Conservation (phyloP, 2,113 vertebrate species). For the Hypomesus transpacificus region DNA sequence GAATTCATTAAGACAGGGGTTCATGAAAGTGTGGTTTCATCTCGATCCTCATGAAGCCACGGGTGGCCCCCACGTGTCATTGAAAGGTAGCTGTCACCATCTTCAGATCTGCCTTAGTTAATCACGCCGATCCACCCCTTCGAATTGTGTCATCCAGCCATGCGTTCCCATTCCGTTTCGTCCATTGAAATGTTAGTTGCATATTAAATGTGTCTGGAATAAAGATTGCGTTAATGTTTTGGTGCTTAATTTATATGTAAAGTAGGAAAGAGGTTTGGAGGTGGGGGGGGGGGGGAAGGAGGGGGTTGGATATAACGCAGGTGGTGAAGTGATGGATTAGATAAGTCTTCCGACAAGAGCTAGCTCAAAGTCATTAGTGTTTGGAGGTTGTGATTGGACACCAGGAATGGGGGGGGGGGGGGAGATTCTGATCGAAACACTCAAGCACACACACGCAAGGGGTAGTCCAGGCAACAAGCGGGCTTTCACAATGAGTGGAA, state of each 20-base stretch:
- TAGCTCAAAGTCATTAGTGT: slow-evolving; percentile 54
- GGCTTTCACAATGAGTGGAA: slow-evolving; percentile 36
- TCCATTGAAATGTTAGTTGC: slow-evolving; percentile 4
- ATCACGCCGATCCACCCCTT: slow-evolving; percentile 22
- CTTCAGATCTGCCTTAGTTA: slow-evolving; percentile 11
- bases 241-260: slow-evolving; percentile 49
- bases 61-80: background rate
- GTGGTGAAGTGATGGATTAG: slow-evolving; percentile 48
- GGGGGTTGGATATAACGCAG: slow-evolving; percentile 23
- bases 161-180: background rate
- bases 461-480: slow-evolving; percentile 24
- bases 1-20: too few relatives aligned
- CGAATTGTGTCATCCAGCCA: background rate
- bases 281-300: background rate
- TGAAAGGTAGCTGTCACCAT: slow-evolving; percentile 3
- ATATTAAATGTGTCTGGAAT: slow-evolving; percentile 21
- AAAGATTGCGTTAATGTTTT: slow-evolving; percentile 29
- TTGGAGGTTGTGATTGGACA: slow-evolving; percentile 46
- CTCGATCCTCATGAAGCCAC: background rate
- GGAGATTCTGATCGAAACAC: too few relatives aligned
- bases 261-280: slow-evolving; percentile 11
- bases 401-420: slow-evolving; percentile 21
- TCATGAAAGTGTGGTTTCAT: background rate
- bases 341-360: slow-evolving; percentile 45
- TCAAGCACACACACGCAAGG: too few relatives aligned